These are phyloP conservation scores for Penaeus indicus DNA, from an alignment of 1,140 invertebrate genomes.

Conservation along the genomic window DNA sequence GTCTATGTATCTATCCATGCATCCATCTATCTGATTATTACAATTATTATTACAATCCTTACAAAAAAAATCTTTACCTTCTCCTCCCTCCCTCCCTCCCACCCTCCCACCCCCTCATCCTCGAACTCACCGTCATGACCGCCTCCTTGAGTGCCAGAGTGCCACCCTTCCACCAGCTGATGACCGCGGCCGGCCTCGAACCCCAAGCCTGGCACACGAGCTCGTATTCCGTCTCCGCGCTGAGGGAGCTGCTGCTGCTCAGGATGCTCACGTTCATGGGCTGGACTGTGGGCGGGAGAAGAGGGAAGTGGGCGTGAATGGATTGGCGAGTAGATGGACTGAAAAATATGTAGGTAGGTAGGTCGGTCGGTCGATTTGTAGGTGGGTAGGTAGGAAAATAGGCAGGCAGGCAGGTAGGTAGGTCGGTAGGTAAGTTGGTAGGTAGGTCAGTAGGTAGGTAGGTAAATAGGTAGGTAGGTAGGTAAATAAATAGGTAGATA, in stretches of 20 bases:
- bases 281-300: slow-evolving; percentile 39
- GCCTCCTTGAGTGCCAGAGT: slow-evolving; percentile 60
- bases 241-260: slow-evolving; percentile 40
- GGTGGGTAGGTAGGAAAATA: no score
- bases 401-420: no score
- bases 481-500: no score
- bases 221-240: slow-evolving; percentile 81
- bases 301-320: neutral
- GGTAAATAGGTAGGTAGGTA: no score
- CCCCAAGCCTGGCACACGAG: slow-evolving; percentile 87
- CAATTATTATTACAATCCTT: no score
- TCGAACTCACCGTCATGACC: slow-evolving; percentile 56
- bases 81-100: no score
- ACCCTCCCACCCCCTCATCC: neutral
- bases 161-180: slow-evolving; percentile 83
- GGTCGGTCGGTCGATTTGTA: neutral
- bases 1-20: no score
- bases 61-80: no score
- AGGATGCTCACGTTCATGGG: slow-evolving; percentile 64
- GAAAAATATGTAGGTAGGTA: neutral
- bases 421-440: no score
- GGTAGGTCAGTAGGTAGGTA: no score
- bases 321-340: neutral
- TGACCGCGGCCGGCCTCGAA: slow-evolving; percentile 83
- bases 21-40: no score